These are phyloP conservation scores for Delphinapterus leucas DNA, from an alignment of 2,113 vertebrate species.

Conservation along the genomic window DNA sequence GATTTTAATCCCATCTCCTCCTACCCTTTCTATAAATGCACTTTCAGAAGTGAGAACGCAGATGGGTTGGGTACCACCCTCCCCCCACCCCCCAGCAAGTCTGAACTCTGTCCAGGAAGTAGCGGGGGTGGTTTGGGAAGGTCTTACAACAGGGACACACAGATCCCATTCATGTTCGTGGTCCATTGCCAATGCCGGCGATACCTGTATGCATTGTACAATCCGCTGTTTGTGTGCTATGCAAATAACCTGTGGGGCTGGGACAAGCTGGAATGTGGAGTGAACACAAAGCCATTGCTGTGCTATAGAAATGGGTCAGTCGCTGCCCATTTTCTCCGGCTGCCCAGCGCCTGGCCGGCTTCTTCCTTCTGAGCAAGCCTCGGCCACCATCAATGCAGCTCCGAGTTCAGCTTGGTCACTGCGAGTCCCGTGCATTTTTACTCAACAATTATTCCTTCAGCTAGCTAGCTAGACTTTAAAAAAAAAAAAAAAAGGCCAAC, in stretches of 20 bases:
- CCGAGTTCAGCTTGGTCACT: neutral
- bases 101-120: neutral
- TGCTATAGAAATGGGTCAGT: neutral
- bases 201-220: slow-evolving; percentile 37
- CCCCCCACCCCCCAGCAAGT: neutral
- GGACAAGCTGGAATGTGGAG: neutral
- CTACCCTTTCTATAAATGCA: neutral
- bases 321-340: neutral
- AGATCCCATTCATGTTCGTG: slow-evolving; percentile 10
- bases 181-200: neutral
- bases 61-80: neutral
- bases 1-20: slow-evolving; percentile 45
- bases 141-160: neutral
- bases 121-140: neutral
- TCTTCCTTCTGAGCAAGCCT: neutral
- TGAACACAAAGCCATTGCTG: slow-evolving; percentile 23
- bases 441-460: neutral
- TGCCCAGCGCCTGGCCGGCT: neutral
- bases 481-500: neutral
- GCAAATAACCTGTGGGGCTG: slow-evolving; percentile 19
- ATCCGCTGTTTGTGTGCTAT: slow-evolving; percentile 24
- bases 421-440: neutral
- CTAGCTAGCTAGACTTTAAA: neutral
- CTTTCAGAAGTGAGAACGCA: neutral
- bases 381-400: accelerated